phyloP scores from a whole-genome alignment of 1,140 invertebrate species.

The Panagrolaimus sp. region DNA sequence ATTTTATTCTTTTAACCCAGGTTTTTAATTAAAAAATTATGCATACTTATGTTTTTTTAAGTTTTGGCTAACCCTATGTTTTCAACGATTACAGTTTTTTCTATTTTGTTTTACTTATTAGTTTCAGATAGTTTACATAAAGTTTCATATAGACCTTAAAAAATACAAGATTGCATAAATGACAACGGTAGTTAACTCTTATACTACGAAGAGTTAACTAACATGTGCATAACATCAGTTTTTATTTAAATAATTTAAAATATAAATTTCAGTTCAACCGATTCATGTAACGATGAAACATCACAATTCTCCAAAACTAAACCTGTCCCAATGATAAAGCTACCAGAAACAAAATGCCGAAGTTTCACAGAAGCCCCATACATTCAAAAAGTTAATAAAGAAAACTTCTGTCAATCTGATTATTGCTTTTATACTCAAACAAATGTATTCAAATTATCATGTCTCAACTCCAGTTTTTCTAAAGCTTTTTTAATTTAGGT shows the following conservation, averaged over 20 bases:
- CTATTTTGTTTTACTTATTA: too few relatives aligned
- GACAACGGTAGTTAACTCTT: too few relatives aligned
- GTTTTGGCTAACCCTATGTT: too few relatives aligned
- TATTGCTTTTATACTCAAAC: constrained; percentile 30
- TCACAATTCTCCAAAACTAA: not conserved
- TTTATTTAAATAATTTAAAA: constrained; percentile 4
- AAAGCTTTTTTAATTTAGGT: not conserved
- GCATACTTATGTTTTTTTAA: too few relatives aligned
- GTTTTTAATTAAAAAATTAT: too few relatives aligned
- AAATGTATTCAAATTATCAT: constrained; percentile 17
- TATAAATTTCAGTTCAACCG: not conserved
- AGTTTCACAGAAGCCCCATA: constrained; percentile 7
- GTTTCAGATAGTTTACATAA: too few relatives aligned
- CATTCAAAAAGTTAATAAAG: constrained; percentile 16
- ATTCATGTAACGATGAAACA: constrained; percentile 17
- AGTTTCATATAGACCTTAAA: too few relatives aligned
- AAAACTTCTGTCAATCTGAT: constrained; percentile 24
- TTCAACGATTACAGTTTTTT: too few relatives aligned
- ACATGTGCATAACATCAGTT: too few relatives aligned
- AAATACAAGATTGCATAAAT: too few relatives aligned
- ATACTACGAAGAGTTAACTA: too few relatives aligned
- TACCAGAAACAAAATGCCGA: constrained; percentile 19
- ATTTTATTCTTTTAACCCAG: too few relatives aligned
- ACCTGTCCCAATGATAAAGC: constrained; percentile 21
- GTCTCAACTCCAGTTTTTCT: not conserved